Base-by-base conservation (phyloP, 35 echinoderm and acorn worm species). In the Amphiura filiformis region DNA sequence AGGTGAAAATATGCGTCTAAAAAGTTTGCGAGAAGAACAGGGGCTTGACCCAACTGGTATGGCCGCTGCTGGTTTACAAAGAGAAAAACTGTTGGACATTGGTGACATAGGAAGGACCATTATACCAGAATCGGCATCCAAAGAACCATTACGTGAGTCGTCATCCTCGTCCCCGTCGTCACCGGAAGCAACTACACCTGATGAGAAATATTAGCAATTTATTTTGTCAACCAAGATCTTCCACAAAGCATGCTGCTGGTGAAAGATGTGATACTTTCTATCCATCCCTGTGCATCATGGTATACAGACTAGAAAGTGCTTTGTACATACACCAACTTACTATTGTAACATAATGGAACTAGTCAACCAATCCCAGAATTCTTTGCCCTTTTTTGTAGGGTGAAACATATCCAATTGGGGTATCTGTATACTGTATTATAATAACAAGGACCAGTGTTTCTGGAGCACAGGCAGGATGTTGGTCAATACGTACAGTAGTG, bases 71-170 rank as follows among this genome's bases (percentile, higher is more conserved):
- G 85, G 85, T 38, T 39, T 92, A 36, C 90, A 96, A 35, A 80
- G 94, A 56, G 94, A 96, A 56, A 96, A 96, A 65, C 79, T 96
- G 31, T 61, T 97, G 31, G 95, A 95, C 38, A 80, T 95, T 13
- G 93, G 93, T 20, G 95, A 85, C 56, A 85, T 85, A 34, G 64
- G 47, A 36, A 86, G 93, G 32, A 77, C 88, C 17, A 91, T 91
- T 81, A 87, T 97, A 35, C 91, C 88, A 0, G 80, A 88, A 23
- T 94, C 92, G 13, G 87, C 89, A 79, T 99, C 96, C 5, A 94
- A 92, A 70, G 96, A 99, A 88, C 96, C 96, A 3, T 81, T 99
- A 32, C 87, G 89, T 61, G 90, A 92, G 18, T 89, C 87, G 34
- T 49, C 83, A 28, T 81, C 83, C 20, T 85, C 83, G 34, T 81